A percentile compares a stretch with the other conserved stretches of the same genome.
Conservation (phyloP, 2,113 vertebrate species). For the Cebus imitator region DNA sequence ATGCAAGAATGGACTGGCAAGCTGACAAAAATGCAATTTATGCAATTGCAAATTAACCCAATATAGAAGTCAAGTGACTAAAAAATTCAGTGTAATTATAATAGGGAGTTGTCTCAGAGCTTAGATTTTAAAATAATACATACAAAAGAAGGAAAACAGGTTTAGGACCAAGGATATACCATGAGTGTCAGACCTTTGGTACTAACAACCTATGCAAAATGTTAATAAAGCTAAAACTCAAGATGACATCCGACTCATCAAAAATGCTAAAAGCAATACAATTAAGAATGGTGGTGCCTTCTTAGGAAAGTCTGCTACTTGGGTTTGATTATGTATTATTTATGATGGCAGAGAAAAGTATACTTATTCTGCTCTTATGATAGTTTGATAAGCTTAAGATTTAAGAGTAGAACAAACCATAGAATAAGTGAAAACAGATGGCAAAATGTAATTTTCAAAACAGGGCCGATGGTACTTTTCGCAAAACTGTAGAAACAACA, state of each 20-base stretch:
- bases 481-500: neutral
- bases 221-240: neutral
- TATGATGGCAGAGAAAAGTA: neutral
- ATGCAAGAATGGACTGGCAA: slow-evolving; percentile 32
- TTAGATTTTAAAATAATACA: neutral
- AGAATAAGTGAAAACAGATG: neutral
- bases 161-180: neutral
- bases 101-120: neutral
- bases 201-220: neutral
- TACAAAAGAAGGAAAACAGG: neutral
- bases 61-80: neutral
- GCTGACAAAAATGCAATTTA: neutral
- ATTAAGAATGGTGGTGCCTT: neutral
- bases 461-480: neutral
- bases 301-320: neutral
- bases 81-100: neutral
- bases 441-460: slow-evolving; percentile 47
- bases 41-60: neutral
- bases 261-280: neutral
- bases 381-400: neutral
- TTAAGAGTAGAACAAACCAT: neutral
- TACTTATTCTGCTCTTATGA: neutral
- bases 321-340: neutral
- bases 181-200: neutral
- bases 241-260: neutral